Evolutionary conservation across 2,888 invertebrate genomes (phyloP), one percentile per base, ranked within the genome.

Genomic region (Digitonthophagus gazella): DNA sequence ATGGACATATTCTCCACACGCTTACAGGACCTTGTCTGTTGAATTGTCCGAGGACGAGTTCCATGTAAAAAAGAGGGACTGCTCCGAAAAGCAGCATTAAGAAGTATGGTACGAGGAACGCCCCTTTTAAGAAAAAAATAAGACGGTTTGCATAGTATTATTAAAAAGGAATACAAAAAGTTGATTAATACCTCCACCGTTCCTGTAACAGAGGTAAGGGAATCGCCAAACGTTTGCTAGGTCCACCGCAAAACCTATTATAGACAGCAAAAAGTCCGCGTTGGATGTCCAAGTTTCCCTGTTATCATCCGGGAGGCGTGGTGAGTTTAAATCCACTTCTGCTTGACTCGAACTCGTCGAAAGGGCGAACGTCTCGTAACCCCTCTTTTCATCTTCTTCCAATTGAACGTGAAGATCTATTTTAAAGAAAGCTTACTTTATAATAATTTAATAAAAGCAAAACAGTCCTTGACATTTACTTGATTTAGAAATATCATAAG

Each of bases 211-310:
- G 55, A 92, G 86, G 79, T 91, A 92, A 56, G 92, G 92, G 81
- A 92, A 92, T 71, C 92, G 84, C 93, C 93, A 93, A n/a, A 94
- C 93, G 78, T 94, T 94, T 67, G 93, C 93, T 74, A 94, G 83
- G 81, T 93, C 93, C 44, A 93, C 93, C 0, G 93, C 93, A 76
- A 93, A 93, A 1, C 93, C 93, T 74, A 93, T 93, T 79, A 93
- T 93, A 72, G 93, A 93, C 55, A 93, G 86, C 8, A 93, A 85
- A 80, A 93, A 93, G 81, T 93, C 93, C 0, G 90, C 90, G 66
- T 92, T 92, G 5, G 91, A 91, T 15, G 89, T 89, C 93, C 93
- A 93, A 0, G 92, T 93, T 81, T 93, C 93, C 11, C 93, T 83
- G 1, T 87, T 88, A 71, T 89, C 89, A 68, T 84, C 85, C 2